Percentiles rank a stretch among this genome's conserved stretches.
Evolutionary conservation across 2,888 invertebrate species (phyloP).

Genomic region (Heliconius sara): DNA sequence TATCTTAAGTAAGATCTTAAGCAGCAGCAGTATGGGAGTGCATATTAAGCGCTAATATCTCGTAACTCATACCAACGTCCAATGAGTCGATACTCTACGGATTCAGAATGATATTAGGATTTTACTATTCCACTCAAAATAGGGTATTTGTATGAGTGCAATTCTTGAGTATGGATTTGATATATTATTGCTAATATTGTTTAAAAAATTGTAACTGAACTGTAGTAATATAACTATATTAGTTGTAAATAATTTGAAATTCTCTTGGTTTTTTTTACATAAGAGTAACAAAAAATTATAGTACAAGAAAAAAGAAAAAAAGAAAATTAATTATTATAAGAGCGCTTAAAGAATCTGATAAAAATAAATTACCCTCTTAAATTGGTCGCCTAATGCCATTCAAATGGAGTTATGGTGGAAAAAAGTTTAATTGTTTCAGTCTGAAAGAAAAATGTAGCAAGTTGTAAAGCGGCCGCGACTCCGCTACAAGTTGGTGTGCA

Average conservation of each 20-base stretch:
- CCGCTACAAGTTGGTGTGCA: conserved; percentile 20
- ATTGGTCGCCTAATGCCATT: conserved; percentile 19
- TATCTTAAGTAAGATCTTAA: not conserved
- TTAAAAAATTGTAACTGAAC: too few relatives aligned
- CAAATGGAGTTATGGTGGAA: conserved; percentile 23
- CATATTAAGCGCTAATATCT: not conserved
- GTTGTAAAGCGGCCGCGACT: conserved; percentile 8
- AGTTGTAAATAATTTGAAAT: too few relatives aligned
- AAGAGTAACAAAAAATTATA: too few relatives aligned
- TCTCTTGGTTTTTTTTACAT: too few relatives aligned
- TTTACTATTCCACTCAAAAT: conserved; percentile 22
- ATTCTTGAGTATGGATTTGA: too few relatives aligned
- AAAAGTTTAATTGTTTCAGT: conserved; percentile 29
- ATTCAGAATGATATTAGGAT: conserved; percentile 21
- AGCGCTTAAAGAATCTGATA: conserved; percentile 18
- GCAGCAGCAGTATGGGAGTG: not conserved
- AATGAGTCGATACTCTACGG: conserved; percentile 24
- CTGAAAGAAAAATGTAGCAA: conserved; percentile 33
- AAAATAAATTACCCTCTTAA: conserved; percentile 14
- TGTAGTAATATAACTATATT: too few relatives aligned
- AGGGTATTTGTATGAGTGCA: conserved; percentile 20
- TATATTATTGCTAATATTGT: too few relatives aligned
- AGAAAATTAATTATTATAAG: not conserved
- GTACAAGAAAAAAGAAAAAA: not conserved
- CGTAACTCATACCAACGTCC: not conserved